Conservation (phyloP, 2,888 invertebrate genomes). For the Coelinius sp. region DNA sequence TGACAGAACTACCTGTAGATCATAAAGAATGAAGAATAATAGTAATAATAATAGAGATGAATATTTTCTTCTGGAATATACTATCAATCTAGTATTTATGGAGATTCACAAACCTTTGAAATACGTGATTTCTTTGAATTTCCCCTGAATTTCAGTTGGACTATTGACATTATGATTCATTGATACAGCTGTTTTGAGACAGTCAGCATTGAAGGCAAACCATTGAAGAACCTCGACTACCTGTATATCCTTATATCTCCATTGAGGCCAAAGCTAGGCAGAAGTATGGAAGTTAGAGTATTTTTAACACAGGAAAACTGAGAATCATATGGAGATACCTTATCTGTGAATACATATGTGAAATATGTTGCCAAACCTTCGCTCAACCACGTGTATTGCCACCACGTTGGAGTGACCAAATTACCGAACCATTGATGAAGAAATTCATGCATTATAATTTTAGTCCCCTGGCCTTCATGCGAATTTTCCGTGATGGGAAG, state of each 20-base stretch:
- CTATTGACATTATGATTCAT: conserved; percentile 72
- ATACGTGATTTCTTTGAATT: conserved; percentile 77
- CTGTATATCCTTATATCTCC: conserved; percentile 70
- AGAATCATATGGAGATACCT: neutral
- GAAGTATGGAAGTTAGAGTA: neutral
- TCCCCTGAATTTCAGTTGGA: conserved; percentile 71
- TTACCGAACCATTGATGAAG: conserved; percentile 74
- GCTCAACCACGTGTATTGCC: conserved; percentile 70
- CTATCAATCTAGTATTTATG: neutral
- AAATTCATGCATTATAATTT: conserved; percentile 73
- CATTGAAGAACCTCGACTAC: conserved; percentile 70
- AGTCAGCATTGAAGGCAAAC: conserved; percentile 67
- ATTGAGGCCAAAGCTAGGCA: neutral
- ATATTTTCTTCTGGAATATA: neutral
- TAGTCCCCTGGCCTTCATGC: conserved; percentile 47
- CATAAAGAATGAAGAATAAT: neutral
- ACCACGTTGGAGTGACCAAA: conserved; percentile 68
- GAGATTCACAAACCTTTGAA: conserved; percentile 72
- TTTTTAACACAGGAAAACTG: neutral
- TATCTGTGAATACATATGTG: conserved; percentile 53
- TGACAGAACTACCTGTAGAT: conserved; percentile 71
- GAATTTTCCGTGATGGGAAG: conserved; percentile 37
- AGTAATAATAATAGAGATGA: neutral
- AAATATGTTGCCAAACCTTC: conserved; percentile 75
- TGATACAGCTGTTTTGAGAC: conserved; percentile 70